Conservation (phyloP, 2,888 invertebrate genomes). For the Heteropelma amictum region DNA sequence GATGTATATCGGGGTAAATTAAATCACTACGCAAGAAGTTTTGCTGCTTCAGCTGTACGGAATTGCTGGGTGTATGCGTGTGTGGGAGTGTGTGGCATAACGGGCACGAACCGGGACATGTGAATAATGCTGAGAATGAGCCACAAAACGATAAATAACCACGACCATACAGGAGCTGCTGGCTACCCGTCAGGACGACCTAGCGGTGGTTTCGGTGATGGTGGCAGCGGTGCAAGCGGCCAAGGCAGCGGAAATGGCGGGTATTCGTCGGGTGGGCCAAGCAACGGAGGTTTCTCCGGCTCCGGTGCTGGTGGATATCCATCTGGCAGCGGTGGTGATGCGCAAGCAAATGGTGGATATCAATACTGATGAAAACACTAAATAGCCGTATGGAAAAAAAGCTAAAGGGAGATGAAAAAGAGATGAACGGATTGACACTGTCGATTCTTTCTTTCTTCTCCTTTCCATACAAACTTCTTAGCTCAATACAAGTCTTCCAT, state of each 20-base stretch:
- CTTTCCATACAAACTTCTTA: not conserved
- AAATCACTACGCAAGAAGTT: constrained; percentile 41
- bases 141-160: constrained; percentile 52
- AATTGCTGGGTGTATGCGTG: not conserved
- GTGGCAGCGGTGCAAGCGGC: constrained; percentile 42
- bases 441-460: not conserved
- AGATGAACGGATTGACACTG: not conserved
- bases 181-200: constrained; percentile 64
- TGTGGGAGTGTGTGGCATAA: not conserved
- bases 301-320: constrained; percentile 68
- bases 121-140: constrained; percentile 25
- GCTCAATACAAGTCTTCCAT: constrained; percentile 46
- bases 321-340: constrained; percentile 73
- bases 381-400: constrained; percentile 38
- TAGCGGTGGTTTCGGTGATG: constrained; percentile 52
- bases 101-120: not conserved
- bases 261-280: constrained; percentile 70
- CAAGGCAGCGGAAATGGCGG: constrained; percentile 63
- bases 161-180: constrained; percentile 49
- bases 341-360: constrained; percentile 75
- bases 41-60: constrained; percentile 1
- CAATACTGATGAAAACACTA: constrained; percentile 69
- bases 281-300: constrained; percentile 57
- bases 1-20: constrained; percentile 54
- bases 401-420: not conserved